Evolutionary conservation across 2,113 vertebrate genomes (phyloP), one percentile per base, ranked within the genome.

Genomic region (Xiphophorus maculatus): DNA sequence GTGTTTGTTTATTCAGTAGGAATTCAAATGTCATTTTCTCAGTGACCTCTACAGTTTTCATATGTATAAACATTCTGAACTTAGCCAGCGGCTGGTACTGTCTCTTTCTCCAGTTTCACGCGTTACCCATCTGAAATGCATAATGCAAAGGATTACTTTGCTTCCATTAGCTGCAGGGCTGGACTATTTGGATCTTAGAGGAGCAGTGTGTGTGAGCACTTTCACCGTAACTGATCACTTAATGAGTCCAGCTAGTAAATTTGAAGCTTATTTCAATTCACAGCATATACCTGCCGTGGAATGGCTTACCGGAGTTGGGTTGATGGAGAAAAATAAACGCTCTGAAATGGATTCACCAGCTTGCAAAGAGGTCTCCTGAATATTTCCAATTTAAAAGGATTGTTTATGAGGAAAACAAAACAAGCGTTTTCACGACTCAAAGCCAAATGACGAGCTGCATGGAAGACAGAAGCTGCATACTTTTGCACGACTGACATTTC

Each of bases 211-310:
- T 79, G 60, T 54, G 68, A 66, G 51, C 19, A 2, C 62, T 19
- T n/a, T 79, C 72, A 69, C 63, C 60, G 12, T 37, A 73, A 63
- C 48, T 10, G 11, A 76, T 85, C 66, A 79, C 75, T 71, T 66
- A 63, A 69, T 83, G 60, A 83, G 81, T 76, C 58, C 0, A 1
- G 74, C 70, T 32, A 33, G 25, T 29, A 51, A 80, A 74, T 74
- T 33, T 66, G 29, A 63, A 27, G 44, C 81, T 76, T 75, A 84
- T 86, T 86, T 48, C 73, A 81, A 87, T 88, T 89, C 81, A 78
- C 62, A 54, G 29, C 22, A 60, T 27, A 13, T 48, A 67, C n/a
- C 81, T 73, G 71, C 35, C 78, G 77, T 71, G 71, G 65, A 78
- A 79, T 62, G 15, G 51, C 58, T 77, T 33, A 79, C 76, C 83